Conservation (phyloP, 2,113 vertebrate species). For the Heliornis fulica region DNA sequence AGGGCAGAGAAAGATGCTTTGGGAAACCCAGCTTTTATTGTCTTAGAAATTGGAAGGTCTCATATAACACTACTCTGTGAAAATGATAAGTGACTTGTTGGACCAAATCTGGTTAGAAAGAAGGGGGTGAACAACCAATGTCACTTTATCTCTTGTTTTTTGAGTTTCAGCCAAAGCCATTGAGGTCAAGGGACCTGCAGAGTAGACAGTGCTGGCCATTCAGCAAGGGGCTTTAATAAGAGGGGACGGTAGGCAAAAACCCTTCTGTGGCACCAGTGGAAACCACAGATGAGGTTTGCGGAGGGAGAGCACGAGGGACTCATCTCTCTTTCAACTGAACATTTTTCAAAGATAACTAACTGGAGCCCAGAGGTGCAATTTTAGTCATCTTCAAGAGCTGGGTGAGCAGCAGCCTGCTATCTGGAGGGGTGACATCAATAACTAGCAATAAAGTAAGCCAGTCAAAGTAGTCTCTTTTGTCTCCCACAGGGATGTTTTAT, state of each 20-base stretch:
- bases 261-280: background rate
- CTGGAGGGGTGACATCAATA: background rate
- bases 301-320: background rate
- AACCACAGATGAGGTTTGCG: background rate
- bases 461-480: background rate
- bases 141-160: background rate
- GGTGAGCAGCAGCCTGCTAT: background rate
- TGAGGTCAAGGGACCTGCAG: background rate
- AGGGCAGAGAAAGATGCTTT: background rate
- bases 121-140: background rate
- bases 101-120: background rate
- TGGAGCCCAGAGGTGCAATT: background rate
- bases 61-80: background rate
- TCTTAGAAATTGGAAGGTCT: background rate
- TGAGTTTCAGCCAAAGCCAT: background rate
- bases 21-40: background rate
- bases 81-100: background rate
- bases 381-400: background rate
- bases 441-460: background rate
- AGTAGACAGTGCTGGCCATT: accelerated
- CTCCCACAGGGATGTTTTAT: background rate
- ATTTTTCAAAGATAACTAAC: background rate
- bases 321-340: background rate
- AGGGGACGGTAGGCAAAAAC: background rate
- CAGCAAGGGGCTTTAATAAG: background rate